Conservation (phyloP, 2,888 invertebrate species). For the Amphipyra tragopoginis region DNA sequence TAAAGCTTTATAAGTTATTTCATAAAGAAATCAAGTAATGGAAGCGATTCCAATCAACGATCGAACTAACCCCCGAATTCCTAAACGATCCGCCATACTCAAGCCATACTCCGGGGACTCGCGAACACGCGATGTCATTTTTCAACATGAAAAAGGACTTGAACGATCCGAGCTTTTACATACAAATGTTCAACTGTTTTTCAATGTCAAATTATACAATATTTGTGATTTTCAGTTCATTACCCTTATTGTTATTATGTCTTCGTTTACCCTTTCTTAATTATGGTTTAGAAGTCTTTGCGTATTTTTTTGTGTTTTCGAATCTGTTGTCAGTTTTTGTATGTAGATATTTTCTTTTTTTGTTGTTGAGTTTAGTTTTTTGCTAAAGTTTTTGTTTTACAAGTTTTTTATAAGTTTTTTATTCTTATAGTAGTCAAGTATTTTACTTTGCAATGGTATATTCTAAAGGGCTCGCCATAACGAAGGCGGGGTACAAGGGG, state of each 20-base stretch:
- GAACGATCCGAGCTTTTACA: conserved; percentile 15
- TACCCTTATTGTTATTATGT: not conserved
- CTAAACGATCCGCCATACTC: conserved; percentile 63
- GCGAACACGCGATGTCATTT: conserved; percentile 61
- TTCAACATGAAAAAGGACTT: conserved; percentile 52
- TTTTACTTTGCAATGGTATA: no score
- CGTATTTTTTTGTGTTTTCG: not conserved
- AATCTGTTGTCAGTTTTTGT: not conserved
- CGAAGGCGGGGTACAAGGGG: no score
- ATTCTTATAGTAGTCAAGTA: no score
- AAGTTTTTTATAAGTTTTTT: no score
- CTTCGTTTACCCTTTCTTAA: conserved; percentile 3
- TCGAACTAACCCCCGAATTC: conserved; percentile 57
- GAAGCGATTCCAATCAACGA: conserved; percentile 61
- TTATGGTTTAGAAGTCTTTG: not conserved
- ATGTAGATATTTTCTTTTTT: not conserved
- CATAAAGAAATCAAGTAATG: conserved; percentile 57
- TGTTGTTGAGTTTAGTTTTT: no score
- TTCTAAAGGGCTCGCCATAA: no score
- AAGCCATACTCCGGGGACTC: conserved; percentile 58
- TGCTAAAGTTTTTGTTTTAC: no score
- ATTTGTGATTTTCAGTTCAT: not conserved
- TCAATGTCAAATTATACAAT: not conserved
- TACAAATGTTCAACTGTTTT: conserved; percentile 16
- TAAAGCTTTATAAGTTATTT: conserved; percentile 23